phyloP scores from a whole-genome alignment of 2,113 vertebrate genomes.

The Labrus mixtus region DNA sequence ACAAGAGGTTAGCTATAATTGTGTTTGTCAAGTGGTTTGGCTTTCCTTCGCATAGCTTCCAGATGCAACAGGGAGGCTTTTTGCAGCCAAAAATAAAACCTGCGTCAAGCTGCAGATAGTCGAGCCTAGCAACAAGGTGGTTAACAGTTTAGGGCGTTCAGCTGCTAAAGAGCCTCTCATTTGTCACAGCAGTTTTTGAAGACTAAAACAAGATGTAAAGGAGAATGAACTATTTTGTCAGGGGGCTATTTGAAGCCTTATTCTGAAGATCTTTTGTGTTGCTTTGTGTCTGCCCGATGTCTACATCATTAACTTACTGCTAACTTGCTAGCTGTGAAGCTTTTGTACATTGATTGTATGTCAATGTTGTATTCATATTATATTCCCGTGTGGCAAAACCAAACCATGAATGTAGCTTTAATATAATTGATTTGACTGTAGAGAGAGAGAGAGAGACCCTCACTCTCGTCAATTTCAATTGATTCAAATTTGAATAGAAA shows the following conservation, averaged over 20 bases:
- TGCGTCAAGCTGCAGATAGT: background rate
- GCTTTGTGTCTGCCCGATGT: background rate
- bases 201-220: background rate
- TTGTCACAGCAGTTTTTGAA: too few species aligned
- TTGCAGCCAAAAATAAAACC: too few species aligned
- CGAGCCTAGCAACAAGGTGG: background rate
- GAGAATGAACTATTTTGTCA: background rate
- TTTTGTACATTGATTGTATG: too few species aligned
- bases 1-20: background rate
- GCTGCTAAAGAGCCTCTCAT: background rate
- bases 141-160: background rate
- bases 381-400: too few species aligned
- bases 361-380: too few species aligned
- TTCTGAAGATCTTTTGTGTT: background rate
- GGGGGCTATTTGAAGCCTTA: background rate
- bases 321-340: too few species aligned
- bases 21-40: background rate
- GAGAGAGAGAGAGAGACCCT: too few species aligned
- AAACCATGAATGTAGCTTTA: too few species aligned
- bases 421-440: too few species aligned
- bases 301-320: background rate
- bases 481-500: too few species aligned
- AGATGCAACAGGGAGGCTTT: background rate
- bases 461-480: too few species aligned
- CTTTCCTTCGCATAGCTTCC: background rate